Evolutionary conservation across 2,797 vertebrate species (phyloP).

Genomic region (Nyctibius grandis): DNA sequence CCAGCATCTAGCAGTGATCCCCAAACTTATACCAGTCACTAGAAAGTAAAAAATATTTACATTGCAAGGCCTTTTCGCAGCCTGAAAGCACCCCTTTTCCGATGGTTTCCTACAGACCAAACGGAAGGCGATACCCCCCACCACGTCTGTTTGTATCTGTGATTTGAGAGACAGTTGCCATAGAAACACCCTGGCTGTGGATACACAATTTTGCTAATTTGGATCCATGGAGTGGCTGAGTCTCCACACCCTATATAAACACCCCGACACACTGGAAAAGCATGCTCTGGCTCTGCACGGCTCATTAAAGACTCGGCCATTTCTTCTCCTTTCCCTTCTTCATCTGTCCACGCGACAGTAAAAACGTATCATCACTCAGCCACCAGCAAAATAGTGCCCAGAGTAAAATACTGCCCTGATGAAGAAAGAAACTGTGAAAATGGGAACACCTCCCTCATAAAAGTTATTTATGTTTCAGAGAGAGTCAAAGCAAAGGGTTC

Average conservation of each 20-base stretch:
- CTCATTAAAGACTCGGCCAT: conserved; percentile 72
- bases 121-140: conserved; percentile 64
- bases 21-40: not conserved
- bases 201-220: conserved; percentile 77
- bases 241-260: conserved; percentile 35
- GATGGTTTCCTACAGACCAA: conserved; percentile 66
- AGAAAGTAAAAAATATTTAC: not conserved
- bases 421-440: conserved; percentile 30
- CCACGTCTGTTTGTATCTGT: conserved; percentile 73
- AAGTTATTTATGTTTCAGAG: conserved; percentile 8
- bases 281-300: conserved; percentile 50
- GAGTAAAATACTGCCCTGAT: conserved; percentile 32
- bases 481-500: not conserved
- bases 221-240: conserved; percentile 64
- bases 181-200: conserved; percentile 75
- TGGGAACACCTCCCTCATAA: conserved; percentile 11
- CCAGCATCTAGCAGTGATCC: not conserved
- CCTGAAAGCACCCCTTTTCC: conserved; percentile 47
- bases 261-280: conserved; percentile 59
- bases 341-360: conserved; percentile 69
- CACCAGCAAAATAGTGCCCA: conserved; percentile 49
- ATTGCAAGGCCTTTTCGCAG: conserved; percentile 24
- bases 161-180: conserved; percentile 77
- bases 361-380: conserved; percentile 49
- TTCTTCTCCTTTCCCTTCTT: conserved; percentile 60